Percentiles rank a stretch among this genome's conserved stretches.
Evolutionary conservation across 2,888 invertebrate species (phyloP).

Genomic region (Augochlorella aurata): DNA sequence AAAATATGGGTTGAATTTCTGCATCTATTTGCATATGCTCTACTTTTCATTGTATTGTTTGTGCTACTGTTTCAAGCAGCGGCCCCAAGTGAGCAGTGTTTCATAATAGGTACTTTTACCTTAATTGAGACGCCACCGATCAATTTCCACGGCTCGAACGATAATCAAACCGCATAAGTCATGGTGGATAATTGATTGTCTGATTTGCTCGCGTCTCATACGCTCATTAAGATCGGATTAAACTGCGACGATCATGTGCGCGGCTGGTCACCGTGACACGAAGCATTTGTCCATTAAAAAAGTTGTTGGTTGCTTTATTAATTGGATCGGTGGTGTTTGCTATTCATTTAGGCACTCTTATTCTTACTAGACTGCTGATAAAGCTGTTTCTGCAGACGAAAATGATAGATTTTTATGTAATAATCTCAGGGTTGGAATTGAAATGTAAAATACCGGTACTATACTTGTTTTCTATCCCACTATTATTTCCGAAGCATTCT

Average conservation of each 20-base stretch:
- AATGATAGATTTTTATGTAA: background rate
- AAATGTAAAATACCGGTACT: too few relatives aligned
- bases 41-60: too few relatives aligned
- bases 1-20: too few relatives aligned
- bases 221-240: background rate
- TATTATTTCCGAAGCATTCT: too few relatives aligned
- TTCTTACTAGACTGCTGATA: background rate
- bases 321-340: background rate
- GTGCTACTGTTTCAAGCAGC: too few relatives aligned
- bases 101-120: too few relatives aligned
- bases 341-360: background rate
- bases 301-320: background rate
- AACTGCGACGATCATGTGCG: background rate
- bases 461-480: too few relatives aligned
- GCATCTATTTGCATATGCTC: too few relatives aligned
- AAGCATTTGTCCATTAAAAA: background rate
- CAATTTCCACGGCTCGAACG: background rate
- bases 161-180: slow-evolving; percentile 18
- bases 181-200: slow-evolving; percentile 29
- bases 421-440: background rate
- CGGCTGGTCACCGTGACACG: background rate
- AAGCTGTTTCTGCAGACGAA: background rate
- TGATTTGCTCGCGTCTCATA: background rate
- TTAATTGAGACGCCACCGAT: slow-evolving; percentile 14
- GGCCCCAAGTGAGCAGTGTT: too few relatives aligned